Base-by-base conservation (phyloP, 2,888 invertebrate genomes). In the Apamea crenata region DNA sequence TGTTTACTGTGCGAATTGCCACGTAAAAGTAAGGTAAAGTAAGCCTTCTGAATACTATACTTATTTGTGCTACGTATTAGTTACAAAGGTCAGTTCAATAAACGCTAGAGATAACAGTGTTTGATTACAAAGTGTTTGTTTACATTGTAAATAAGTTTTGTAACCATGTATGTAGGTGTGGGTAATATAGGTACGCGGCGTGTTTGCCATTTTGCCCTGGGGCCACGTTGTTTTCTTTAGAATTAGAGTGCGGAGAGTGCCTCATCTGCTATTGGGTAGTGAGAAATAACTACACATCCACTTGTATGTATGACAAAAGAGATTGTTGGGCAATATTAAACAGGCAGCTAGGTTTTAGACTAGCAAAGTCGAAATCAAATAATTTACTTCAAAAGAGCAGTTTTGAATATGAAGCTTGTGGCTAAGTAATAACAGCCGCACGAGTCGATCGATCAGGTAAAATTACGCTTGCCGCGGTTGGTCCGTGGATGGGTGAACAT, bases 61-160 rank as follows among this genome's bases (percentile, higher is more conserved):
- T 56, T 56, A 40, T 32, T 66, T 66, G 56, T 47, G 21, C 14
- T 25, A 63, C 18, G 59, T 73, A 80, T 74, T 61, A 78, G 66
- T 67, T 73, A 85, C 77, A 83, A 90, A 88, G 90, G 90, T 90
- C 89, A 88, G 32, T 72, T 44, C 47, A 81, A 88, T 86, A 82
- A 78, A 86, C 82, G 81, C 56, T 32, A 78, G 82, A 90, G 87
- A 88, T 88, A 88, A 83, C 78, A 80, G 66, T 76, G 82, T 88
- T 85, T 88, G 87, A 86, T 86, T 81, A 86, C 87, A 86, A 86
- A 78, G 73, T 74, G 65, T 74, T 78, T 82, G 86, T 82, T 89
- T 85, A 87, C 72, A 73, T 74, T 77, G 53, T 44, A 40, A 74
- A 80, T 59, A 63, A 50, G 50, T 73, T 68, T 14, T 40, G 47